Base-by-base conservation (phyloP, 1,140 invertebrate species). In the Antheraea mylitta region DNA sequence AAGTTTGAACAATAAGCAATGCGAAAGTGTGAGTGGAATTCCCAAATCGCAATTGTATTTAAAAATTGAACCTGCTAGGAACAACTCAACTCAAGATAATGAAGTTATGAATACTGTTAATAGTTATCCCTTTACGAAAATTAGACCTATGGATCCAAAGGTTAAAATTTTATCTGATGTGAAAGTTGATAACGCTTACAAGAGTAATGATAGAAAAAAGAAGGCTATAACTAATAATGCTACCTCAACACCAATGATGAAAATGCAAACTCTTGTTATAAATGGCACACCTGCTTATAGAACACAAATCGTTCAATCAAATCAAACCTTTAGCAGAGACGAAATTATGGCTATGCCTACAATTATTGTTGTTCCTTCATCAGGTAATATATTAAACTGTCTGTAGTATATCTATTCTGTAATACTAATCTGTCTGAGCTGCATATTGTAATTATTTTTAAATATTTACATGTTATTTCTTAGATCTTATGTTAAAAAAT, bases 301-400 rank as follows among this genome's bases (percentile, higher is more conserved):
- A 66, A 72, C 82, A 11, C 58, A 67, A 13, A 66, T 74, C 63
- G 60, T 58, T 63, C 36, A 58, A 59, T 30, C 53, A 48, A 64
- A 71, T 59, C 64, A 70, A 11, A 86, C 70, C 45, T 91, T 73
- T 67, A 89, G 87, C n/a, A 83, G 84, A 74, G 88, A 89, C 79
- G 87, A 91, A 77, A 91, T 91, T 69, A 90, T 91, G 87, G 87
- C 89, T 10, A 91, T 91, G 89, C 89, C 89, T 18, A 91, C 89
- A 22, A 82, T 91, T 30, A 88, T 91, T 66, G 67, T 91, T 45
- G 82, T 89, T 22, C 87, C 86, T 58, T 64, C 75, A 48, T 72
- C 86, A 83, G 85, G 89, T 90, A 83, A 79, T 16, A 62, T 67
- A 38, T 19, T 67, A 65, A 42, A 38, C n/a, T 13, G 8, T 42